Conservation (phyloP, 2,888 invertebrate species). For the Drosophila fulvimacula region DNA sequence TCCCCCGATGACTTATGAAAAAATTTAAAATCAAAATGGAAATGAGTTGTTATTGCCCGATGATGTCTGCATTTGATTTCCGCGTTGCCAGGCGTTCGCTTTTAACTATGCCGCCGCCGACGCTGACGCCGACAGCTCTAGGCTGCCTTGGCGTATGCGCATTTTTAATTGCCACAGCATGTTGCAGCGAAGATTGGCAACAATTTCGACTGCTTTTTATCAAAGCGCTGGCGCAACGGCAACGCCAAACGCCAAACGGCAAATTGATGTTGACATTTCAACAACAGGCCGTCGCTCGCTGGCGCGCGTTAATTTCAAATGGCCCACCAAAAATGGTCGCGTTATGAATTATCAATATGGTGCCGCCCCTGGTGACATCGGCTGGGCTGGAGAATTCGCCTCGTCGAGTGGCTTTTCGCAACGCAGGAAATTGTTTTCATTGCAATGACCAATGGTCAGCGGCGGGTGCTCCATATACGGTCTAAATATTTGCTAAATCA, state of each 20-base stretch:
- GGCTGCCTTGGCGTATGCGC: conserved; percentile 71
- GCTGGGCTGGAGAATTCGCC: conserved; percentile 29
- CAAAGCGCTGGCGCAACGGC: conserved; percentile 57
- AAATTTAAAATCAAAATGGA: conserved; percentile 52
- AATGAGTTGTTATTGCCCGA: conserved; percentile 55
- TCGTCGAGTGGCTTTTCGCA: conserved; percentile 48
- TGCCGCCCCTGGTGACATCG: conserved; percentile 65
- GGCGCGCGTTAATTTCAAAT: conserved; percentile 78
- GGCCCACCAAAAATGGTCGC: conserved; percentile 67
- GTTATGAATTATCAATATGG: conserved; percentile 78
- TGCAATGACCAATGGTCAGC: conserved; percentile 51
- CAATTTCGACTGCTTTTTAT: conserved; percentile 55
- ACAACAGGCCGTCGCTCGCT: conserved; percentile 52
- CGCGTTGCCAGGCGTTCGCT: conserved; percentile 65
- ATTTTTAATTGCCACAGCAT: conserved; percentile 78
- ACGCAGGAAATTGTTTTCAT: conserved; percentile 74
- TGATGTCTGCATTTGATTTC: conserved; percentile 66
- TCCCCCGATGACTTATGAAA: conserved; percentile 17
- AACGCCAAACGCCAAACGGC: conserved; percentile 45
- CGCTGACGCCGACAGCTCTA: conserved; percentile 33
- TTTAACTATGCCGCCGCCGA: conserved; percentile 61
- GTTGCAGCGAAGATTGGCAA: conserved; percentile 75
- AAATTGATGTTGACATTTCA: conserved; percentile 79
- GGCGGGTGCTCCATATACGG: conserved; percentile 77
- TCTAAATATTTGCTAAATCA: conserved; percentile 80